Conservation (phyloP, 2,888 invertebrate species). For the Cryptosula pallasiana region DNA sequence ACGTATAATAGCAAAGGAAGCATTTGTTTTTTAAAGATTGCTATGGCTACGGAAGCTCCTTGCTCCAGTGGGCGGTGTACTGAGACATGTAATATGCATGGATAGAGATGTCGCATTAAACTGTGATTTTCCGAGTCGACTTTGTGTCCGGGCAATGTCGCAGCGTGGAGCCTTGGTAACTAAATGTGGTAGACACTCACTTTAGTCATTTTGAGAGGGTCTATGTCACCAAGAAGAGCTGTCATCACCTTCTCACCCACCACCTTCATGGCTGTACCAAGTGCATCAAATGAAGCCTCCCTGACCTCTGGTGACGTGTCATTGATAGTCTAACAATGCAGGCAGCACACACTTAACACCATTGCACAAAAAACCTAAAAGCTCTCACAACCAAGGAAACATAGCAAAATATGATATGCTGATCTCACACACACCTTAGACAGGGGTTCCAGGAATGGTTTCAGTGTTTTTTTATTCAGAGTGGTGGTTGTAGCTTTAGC, state of each 20-base stretch:
- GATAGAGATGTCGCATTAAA: too few species aligned
- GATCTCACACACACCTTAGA: constrained; percentile 59
- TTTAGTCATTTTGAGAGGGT: constrained; percentile 84
- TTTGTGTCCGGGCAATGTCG: too few species aligned
- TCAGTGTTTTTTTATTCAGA: constrained; percentile 83
- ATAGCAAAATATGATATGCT: background rate
- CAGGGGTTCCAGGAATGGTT: constrained; percentile 71
- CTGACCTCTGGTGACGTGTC: constrained; percentile 79
- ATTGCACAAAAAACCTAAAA: background rate
- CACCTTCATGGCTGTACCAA: constrained; percentile 88
- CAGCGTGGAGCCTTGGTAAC: background rate
- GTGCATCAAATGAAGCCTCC: constrained; percentile 84
- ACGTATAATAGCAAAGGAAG: too few species aligned
- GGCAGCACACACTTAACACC: background rate
- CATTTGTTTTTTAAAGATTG: too few species aligned
- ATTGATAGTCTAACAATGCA: constrained; percentile 42
- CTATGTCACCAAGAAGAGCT: constrained; percentile 81
- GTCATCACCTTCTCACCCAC: constrained; percentile 84
- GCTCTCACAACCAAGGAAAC: too few species aligned
- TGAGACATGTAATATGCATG: too few species aligned
- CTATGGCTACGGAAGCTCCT: too few species aligned
- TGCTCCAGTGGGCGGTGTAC: too few species aligned
- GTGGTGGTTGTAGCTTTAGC: constrained; percentile 70
- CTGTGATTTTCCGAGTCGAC: too few species aligned
- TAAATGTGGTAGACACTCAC: constrained; percentile 41